Conservation (phyloP, 2,797 vertebrate species). For the Ambastaia sidthimunki region DNA sequence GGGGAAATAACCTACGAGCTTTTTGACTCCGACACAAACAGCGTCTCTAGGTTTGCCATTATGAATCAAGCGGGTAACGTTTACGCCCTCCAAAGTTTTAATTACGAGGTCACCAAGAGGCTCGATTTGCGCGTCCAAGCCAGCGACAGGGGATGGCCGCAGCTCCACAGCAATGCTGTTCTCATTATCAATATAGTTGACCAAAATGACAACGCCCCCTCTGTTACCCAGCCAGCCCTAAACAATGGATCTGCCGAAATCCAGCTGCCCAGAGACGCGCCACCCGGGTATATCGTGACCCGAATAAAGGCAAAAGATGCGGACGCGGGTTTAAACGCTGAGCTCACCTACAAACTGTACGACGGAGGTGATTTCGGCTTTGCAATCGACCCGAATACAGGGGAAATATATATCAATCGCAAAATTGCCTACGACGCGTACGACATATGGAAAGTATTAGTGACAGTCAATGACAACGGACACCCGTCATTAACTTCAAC, state of each 20-base stretch:
- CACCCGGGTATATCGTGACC: conserved; percentile 85
- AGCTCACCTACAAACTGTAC: conserved; percentile 85
- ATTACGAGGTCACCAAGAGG: conserved; percentile 89
- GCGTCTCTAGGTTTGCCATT: conserved; percentile 89
- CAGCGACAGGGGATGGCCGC: conserved; percentile 88
- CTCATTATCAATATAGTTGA: conserved; percentile 90
- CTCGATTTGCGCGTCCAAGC: conserved; percentile 89
- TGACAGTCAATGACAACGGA: conserved; percentile 86
- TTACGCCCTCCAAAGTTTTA: conserved; percentile 93
- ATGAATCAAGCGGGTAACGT: conserved; percentile 91
- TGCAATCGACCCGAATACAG: conserved; percentile 84
- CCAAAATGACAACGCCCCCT: conserved; percentile 92
- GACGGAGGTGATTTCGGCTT: conserved; percentile 86
- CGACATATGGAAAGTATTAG: conserved; percentile 82
- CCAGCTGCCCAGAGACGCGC: conserved; percentile 84
- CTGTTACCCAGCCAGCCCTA: conserved; percentile 83
- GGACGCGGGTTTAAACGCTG: conserved; percentile 88
- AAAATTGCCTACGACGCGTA: conserved; percentile 86
- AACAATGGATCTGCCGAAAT: conserved; percentile 89
- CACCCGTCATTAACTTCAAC: conserved; percentile 85
- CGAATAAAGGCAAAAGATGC: conserved; percentile 89
- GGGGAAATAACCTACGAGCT: conserved; percentile 90
- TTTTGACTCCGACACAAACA: conserved; percentile 80
- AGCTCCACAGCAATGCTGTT: conserved; percentile 87
- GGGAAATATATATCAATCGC: conserved; percentile 84